Conservation (phyloP, 2,797 vertebrate genomes). For the Lithobates sylvaticus region DNA sequence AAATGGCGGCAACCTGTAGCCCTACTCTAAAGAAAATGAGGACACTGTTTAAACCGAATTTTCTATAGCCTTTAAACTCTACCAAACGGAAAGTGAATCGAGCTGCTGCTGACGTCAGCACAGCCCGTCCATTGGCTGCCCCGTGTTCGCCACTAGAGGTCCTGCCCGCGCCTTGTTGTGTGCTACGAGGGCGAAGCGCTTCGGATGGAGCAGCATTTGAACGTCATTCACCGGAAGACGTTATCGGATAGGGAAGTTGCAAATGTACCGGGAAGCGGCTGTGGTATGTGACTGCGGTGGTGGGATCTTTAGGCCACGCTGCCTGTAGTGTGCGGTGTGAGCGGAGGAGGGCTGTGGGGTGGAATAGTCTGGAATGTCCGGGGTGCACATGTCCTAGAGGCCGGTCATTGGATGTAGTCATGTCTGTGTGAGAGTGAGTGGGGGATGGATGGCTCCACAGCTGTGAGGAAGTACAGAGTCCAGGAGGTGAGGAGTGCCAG, state of each 20-base stretch:
- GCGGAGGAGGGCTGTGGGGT: neutral
- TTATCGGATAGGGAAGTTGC: slow-evolving; percentile 25
- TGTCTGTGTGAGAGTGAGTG: no score
- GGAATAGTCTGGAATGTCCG: neutral
- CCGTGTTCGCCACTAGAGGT: neutral
- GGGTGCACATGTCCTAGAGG: neutral
- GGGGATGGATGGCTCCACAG: no score
- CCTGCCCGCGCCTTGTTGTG: neutral
- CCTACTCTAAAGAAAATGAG: neutral
- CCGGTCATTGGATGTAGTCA: no score
- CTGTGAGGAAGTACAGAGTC: no score
- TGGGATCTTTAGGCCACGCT: neutral
- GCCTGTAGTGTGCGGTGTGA: no score
- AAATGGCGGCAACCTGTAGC: neutral
- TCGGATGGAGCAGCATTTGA: neutral
- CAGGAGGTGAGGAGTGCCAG: no score
- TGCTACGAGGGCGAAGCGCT: neutral
- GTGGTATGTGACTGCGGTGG: neutral
- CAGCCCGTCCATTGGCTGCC: neutral
- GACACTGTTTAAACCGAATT: neutral
- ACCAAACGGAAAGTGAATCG: neutral
- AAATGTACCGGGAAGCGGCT: slow-evolving; percentile 27
- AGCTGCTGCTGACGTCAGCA: neutral
- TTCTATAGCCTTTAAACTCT: neutral
- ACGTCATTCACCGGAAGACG: slow-evolving; percentile 41